Evolutionary conservation across 1,140 invertebrate genomes (phyloP).

Genomic region (Drosophila littoralis): DNA sequence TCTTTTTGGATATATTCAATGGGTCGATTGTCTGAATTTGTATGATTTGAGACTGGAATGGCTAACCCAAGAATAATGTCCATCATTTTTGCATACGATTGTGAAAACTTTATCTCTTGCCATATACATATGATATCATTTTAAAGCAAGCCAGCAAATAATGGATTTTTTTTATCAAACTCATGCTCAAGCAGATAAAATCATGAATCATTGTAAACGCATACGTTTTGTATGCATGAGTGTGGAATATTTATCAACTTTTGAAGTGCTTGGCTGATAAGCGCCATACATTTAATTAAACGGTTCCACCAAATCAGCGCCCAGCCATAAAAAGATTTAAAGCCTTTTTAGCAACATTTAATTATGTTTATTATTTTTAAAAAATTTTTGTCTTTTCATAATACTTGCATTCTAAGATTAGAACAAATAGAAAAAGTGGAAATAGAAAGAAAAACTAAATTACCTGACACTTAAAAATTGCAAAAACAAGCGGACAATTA

Average conservation of each 20-base stretch:
- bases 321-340: conserved; percentile 32
- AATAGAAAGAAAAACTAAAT: conserved; percentile 38
- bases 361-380: conserved; percentile 56
- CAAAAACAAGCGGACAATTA: conserved; percentile 32
- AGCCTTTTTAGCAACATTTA: conserved; percentile 39
- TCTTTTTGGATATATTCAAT: no score
- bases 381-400: conserved; percentile 69
- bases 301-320: conserved; percentile 12
- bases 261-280: conserved; percentile 40
- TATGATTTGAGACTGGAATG: background rate
- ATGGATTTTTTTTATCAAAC: conserved; percentile 29
- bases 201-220: conserved; percentile 18
- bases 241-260: conserved; percentile 10
- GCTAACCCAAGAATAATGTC: background rate
- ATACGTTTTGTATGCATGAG: conserved; percentile 1
- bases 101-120: no score
- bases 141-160: conserved; percentile 3
- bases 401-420: conserved; percentile 72
- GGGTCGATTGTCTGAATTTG: background rate
- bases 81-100: no score
- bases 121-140: background rate
- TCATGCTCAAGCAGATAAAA: conserved; percentile 18
- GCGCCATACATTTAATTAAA: conserved; percentile 18
- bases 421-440: conserved; percentile 50
- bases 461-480: conserved; percentile 36